Evolutionary conservation across 2,113 vertebrate species (phyloP), one percentile per base, ranked within the genome.

Genomic region (Raja brachyura): DNA sequence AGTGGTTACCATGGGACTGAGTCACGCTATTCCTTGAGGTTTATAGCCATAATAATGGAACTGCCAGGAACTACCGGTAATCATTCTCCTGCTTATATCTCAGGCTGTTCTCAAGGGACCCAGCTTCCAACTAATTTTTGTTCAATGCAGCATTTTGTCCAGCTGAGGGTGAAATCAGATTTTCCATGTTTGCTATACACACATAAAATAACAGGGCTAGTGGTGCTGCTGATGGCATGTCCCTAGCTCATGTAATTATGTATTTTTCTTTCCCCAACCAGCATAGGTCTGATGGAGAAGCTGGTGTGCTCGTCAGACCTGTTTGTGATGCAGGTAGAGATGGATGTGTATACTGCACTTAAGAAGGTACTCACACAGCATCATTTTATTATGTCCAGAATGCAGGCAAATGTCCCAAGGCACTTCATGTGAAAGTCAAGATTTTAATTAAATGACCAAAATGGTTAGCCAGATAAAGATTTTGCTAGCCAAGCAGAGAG

Each of bases 321-420:
- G 79, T 98, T 99, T 94, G 99, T 99, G 88, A 99, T 99, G 98
- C 99, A 99, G 96, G 98, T 99, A 93, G 99, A 99, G 94, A 99
- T 99, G 98, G 99, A 99, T 4, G 97, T 99, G 0, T 99, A 99
- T 93, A 99, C 98, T 3, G 97, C 98, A 94, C 96, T 99, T 93
- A 99, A 99, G 95, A 99, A 99, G 97, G 99, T 99, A 96, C 6
- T 59, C 59, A 5, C 10, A 33, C 63, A 59, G 18, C 28, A 83
- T 59, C 14, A 63, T 66, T 66, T 31, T 66, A 16, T 63, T 31
- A 59, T 11, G 10, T n/a, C 83, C 61, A 31, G 0, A 63, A 54
- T 20, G 1, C 22, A 25, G 20, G 22, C 5, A 83, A 77, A 31
- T 1, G 1, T 33, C 9, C 75, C 75, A 77, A 25, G 79, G 8